Evolutionary conservation across 2,113 vertebrate species (phyloP), one percentile per base, ranked within the genome.

Genomic region (Phyllopteryx taeniolatus): DNA sequence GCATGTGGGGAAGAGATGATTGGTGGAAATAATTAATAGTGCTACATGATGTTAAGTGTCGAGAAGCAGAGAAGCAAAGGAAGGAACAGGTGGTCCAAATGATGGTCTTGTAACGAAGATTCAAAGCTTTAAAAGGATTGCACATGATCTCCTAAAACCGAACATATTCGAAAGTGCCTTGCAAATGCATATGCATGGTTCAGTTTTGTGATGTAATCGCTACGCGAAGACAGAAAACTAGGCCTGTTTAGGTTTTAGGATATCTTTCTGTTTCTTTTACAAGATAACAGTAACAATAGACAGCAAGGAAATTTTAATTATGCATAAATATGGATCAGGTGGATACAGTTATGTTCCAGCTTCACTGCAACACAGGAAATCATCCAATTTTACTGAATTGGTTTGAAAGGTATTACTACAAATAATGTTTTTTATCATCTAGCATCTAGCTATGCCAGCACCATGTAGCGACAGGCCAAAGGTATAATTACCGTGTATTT

Each of bases 11-110:
- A 79, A 71, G 70, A 73, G 72, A 62, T 73, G 22, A 66, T 46
- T 47, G 19, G 43, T 66, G 3, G 43, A 13, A 61, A 35, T 35
- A 31, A 44, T 22, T 7, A 13, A 46, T 20, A 42, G 74, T 81
- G 81, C 86, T 86, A 88, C 86, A 89, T 83, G 91, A 87, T 86
- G 86, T 90, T 82, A 86, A 85, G 80, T 86, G 88, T 91, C 81
- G 73, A 77, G 53, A 80, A 88, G 70, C 73, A 77, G 73, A 77
- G 53, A 80, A 88, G n/a, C n/a, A 22, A n/a, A 76, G 77, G 65
- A 75, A 78, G 68, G 53, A 86, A 78, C 73, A 49, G 27, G 66
- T 81, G 80, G 74, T 83, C 67, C 73, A 83, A 82, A 82, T 80
- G n/a, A 82, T 73, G 61, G 75, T 86, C 83, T 39, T 39, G 35